Percentiles rank a stretch among this genome's conserved stretches.
Evolutionary conservation across 2,113 vertebrate species (phyloP).

Genomic region (Haplochromis vanheusdeni): DNA sequence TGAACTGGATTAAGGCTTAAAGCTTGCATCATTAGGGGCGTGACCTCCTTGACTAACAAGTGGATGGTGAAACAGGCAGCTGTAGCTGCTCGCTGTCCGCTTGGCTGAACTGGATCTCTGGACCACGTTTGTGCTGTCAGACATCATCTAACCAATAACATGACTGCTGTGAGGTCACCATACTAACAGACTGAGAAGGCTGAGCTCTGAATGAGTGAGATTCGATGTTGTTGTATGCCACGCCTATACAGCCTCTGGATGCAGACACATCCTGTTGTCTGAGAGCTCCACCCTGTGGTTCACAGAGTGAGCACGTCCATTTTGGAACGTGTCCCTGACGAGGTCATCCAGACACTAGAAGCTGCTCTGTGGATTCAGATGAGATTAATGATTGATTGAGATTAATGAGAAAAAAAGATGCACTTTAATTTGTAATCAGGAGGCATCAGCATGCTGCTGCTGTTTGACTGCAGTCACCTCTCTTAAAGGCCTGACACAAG

Average conservation of each 20-base stretch:
- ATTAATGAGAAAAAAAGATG: not conserved
- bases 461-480: not conserved
- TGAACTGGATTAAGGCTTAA: not conserved
- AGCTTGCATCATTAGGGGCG: not conserved
- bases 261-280: not conserved
- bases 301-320: not conserved
- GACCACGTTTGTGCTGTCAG: not conserved
- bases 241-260: not conserved
- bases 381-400: not conserved
- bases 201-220: not conserved
- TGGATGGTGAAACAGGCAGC: not conserved
- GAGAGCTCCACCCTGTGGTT: not conserved
- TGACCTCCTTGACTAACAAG: not conserved
- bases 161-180: not conserved
- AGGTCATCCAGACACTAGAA: not conserved
- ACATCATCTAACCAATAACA: not conserved
- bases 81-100: not conserved
- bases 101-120: not conserved
- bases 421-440: not conserved
- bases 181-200: not conserved
- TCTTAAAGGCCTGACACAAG: not conserved
- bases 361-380: not conserved
- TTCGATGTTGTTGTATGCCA: not conserved
- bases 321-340: not conserved
- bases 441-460: not conserved